These are phyloP conservation scores for Varecia variegata DNA, from an alignment of 2,797 vertebrate genomes.

Conservation along the genomic window DNA sequence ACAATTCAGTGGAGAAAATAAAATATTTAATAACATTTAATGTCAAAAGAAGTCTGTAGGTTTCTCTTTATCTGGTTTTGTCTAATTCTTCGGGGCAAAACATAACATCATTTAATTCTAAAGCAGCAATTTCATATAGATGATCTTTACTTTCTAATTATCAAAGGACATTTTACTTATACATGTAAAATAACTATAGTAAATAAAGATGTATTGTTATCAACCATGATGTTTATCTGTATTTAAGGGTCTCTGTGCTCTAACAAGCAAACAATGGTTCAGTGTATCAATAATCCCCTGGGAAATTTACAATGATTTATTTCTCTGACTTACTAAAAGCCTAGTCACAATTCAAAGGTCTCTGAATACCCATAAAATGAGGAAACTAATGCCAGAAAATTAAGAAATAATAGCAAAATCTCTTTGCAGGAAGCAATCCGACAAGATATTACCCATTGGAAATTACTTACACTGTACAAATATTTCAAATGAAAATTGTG, in stretches of 20 bases:
- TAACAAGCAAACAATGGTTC: constrained; percentile 1
- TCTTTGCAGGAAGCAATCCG: not conserved
- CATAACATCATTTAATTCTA: constrained; percentile 23
- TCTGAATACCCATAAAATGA: constrained; percentile 57
- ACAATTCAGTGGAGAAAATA: not conserved
- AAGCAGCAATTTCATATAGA: constrained; percentile 3
- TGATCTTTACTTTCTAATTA: constrained; percentile 37
- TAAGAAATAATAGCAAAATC: constrained; percentile 56
- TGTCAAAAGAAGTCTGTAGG: constrained; percentile 29
- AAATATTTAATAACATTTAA: constrained; percentile 50
- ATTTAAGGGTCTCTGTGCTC: constrained; percentile 32
- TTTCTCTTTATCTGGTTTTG: not conserved
- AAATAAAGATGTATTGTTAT: not conserved
- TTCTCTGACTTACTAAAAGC: constrained; percentile 66
- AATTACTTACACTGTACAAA: constrained; percentile 16
- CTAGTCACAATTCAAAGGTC: constrained; percentile 38
- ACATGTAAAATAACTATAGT: not conserved
- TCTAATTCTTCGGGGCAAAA: constrained; percentile 37
- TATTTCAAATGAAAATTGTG: constrained; percentile 32
- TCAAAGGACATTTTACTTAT: constrained; percentile 16
- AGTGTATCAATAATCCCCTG: not conserved
- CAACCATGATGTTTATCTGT: not conserved
- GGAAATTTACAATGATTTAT: constrained; percentile 52
- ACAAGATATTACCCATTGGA: not conserved
- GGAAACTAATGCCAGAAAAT: constrained; percentile 37